These are phyloP conservation scores for Cheirogaleus medius DNA, from an alignment of 2,113 vertebrate genomes.

Conservation along the genomic window DNA sequence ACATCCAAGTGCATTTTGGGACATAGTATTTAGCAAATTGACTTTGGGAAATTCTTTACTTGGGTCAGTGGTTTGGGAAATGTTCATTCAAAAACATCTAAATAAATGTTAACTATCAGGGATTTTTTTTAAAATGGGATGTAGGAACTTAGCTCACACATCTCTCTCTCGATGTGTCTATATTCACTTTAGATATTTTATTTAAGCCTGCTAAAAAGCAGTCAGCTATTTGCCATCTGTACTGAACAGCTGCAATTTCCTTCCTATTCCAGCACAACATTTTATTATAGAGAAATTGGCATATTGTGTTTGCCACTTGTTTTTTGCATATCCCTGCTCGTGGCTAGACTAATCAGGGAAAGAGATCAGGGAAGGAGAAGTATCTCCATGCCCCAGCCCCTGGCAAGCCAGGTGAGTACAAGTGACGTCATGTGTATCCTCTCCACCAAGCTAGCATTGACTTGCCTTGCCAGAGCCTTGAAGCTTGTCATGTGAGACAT, in stretches of 20 bases:
- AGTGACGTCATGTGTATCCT: neutral
- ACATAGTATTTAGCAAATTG: neutral
- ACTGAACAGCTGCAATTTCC: constrained; percentile 82
- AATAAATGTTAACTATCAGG: constrained; percentile 23
- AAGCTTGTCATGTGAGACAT: neutral
- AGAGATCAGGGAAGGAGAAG: constrained; percentile 62
- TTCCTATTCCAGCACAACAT: constrained; percentile 67
- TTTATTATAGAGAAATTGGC: constrained; percentile 83
- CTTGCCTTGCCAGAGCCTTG: neutral
- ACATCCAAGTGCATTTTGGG: neutral
- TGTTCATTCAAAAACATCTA: constrained; percentile 33
- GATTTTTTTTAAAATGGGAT: constrained; percentile 19
- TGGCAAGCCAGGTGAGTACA: constrained; percentile 27
- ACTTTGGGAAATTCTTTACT: constrained; percentile 14
- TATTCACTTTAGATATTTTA: constrained; percentile 76
- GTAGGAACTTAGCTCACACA: constrained; percentile 7
- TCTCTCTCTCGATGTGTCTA: constrained; percentile 39
- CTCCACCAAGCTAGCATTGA: neutral
- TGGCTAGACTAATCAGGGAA: constrained; percentile 67
- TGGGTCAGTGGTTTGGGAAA: neutral
- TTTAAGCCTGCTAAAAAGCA: constrained; percentile 74
- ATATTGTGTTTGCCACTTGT: constrained; percentile 75
- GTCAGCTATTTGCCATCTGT: constrained; percentile 82
- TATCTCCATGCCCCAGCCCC: constrained; percentile 61
- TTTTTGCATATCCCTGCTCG: constrained; percentile 70